These are phyloP conservation scores for Hippoglossus stenolepis DNA, from an alignment of 2,113 vertebrate genomes.

Conservation along the genomic window DNA sequence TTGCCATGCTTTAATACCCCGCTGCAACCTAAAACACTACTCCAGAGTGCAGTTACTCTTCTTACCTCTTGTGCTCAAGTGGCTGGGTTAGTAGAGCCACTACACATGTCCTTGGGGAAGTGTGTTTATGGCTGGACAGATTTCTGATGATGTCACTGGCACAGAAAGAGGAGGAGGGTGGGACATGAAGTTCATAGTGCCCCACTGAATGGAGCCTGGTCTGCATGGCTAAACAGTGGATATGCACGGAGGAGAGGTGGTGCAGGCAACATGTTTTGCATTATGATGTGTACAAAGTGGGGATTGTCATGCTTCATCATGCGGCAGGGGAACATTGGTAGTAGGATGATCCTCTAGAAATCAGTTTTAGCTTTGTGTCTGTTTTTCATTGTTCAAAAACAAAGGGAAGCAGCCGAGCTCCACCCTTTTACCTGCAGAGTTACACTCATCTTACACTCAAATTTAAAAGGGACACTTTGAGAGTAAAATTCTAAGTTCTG, in stretches of 20 bases:
- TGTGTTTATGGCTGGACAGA: slow-evolving; percentile 53
- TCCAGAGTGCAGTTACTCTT: slow-evolving; percentile 24
- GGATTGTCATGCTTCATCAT: background rate
- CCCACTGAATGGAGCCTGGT: slow-evolving; percentile 20
- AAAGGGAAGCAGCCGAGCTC: background rate
- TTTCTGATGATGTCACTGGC: slow-evolving; percentile 65
- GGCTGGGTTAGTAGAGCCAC: slow-evolving; percentile 51
- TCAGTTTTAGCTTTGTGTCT: slow-evolving; percentile 1
- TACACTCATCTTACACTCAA: background rate
- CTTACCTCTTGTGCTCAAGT: slow-evolving; percentile 28
- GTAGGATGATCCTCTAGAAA: background rate
- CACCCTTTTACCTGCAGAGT: background rate
- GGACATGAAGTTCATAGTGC: slow-evolving; percentile 46
- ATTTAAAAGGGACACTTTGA: background rate
- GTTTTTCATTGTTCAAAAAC: background rate
- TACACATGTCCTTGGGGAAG: slow-evolving; percentile 64
- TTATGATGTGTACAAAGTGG: slow-evolving; percentile 1
- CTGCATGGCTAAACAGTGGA: slow-evolving; percentile 31
- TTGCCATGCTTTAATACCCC: slow-evolving; percentile 23
- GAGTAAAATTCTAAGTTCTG: background rate
- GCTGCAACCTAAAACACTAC: background rate
- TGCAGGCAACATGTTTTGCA: slow-evolving; percentile 18
- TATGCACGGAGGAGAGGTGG: slow-evolving; percentile 3
- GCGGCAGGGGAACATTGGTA: background rate
- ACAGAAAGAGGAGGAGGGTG: slow-evolving; percentile 34